Evolutionary conservation across 2,888 invertebrate species (phyloP), one percentile per base, ranked within the genome.

Genomic region (Allacma fusca): DNA sequence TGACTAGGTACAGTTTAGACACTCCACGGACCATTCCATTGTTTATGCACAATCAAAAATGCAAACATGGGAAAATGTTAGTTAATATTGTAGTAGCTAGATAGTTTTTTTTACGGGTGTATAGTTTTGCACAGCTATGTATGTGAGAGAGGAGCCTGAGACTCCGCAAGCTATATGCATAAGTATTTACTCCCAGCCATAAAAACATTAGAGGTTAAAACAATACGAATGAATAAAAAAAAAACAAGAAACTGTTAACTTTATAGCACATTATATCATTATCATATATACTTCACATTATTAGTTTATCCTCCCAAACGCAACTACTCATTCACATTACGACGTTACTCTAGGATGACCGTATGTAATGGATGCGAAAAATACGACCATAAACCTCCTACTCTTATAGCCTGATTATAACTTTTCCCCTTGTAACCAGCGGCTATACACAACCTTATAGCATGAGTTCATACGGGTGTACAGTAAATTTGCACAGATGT

Each of bases 11-110:
- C 62, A 12, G 26, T 24, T 26, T 24, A 24, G 24, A 21, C n/a
- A 12, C 24, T 62, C 62, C 62, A 23, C 2, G n/a, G 24, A 13
- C 24, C 16, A 62, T 62, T 62, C 24, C 62, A 62, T 62, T 62
- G 62, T 62, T 62, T 62, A 62, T 26, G 26, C 62, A 62, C 16
- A 62, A 62, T 62, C 62, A 62, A 62, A 62, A 62, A 62, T 62
- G 62, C 62, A 62, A 62, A 62, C 62, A 62, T 26, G n/a, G 12
- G 62, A 62, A 50, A 50, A 12, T 50, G 50, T 50, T 50, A n/a
- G 50, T 16, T 50, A 50, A 50, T 50, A n/a, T 50, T 12, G 50
- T 19, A 16, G 50, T 50, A 50, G 50, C 50, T n/a, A 34, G 5
- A 34, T 34, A 34, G 34, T 34, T 34, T 7, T 34, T 7, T 9